A percentile compares a stretch with the other conserved stretches of the same genome.
Conservation (phyloP, 2,888 invertebrate genomes). For the Polydrusus cervinus region DNA sequence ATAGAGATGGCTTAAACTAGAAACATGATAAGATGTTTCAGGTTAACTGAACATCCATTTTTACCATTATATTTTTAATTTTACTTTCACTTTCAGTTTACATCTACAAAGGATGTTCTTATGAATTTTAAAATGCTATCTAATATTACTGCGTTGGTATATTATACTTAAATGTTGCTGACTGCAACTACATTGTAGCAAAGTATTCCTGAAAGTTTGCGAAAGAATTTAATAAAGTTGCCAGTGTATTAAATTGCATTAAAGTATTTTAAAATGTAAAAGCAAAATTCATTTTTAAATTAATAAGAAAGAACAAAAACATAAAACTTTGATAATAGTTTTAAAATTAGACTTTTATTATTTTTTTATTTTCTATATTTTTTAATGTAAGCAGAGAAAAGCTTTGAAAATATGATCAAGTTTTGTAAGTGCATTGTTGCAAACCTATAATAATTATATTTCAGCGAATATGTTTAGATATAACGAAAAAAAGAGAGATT, state of each 20-base stretch:
- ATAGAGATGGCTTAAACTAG: no score
- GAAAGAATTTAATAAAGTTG: conserved; percentile 6
- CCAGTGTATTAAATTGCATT: not conserved
- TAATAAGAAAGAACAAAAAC: not conserved
- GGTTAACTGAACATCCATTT: no score
- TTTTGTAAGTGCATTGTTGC: not conserved
- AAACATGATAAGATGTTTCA: not conserved
- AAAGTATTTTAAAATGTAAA: conserved; percentile 3
- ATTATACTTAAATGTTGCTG: not conserved
- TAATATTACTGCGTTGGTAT: not conserved
- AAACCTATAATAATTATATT: no score
- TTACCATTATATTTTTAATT: no score
- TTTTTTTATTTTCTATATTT: not conserved
- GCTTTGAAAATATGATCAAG: no score
- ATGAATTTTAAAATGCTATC: not conserved
- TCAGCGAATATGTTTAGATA: no score
- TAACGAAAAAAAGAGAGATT: no score
- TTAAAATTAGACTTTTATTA: not conserved
- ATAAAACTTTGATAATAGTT: conserved; percentile 6
- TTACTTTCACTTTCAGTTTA: no score
- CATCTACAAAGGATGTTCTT: not conserved
- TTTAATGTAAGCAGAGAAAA: no score
- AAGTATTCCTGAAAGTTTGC: conserved; percentile 3
- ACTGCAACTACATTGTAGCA: not conserved
- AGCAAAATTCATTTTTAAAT: conserved; percentile 6